Percentiles rank a stretch among this genome's conserved stretches.
These are phyloP conservation scores for Pristiophorus japonicus DNA, from an alignment of 2,113 vertebrate species.

Conservation along the genomic window DNA sequence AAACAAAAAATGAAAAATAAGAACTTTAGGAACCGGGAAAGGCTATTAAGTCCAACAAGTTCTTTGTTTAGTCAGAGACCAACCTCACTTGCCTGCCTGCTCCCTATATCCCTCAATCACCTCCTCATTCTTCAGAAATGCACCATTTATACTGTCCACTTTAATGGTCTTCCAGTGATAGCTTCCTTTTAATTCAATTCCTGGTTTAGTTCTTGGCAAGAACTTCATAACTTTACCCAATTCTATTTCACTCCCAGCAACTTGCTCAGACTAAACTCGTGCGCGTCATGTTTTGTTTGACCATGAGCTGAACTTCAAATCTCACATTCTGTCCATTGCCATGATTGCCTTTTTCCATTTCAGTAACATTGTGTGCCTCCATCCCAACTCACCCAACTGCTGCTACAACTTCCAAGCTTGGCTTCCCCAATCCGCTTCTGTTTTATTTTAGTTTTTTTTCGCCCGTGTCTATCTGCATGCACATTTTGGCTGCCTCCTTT, in stretches of 20 bases:
- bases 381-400: not conserved
- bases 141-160: not conserved
- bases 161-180: not conserved
- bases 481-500: too few species aligned
- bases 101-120: not conserved
- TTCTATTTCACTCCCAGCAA: not conserved
- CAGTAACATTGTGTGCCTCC: not conserved
- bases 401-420: not conserved
- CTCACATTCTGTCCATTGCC: not conserved
- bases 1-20: constrained; percentile 39
- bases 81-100: not conserved
- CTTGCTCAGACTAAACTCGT: not conserved
- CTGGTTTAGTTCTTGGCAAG: not conserved
- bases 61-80: not conserved
- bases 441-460: too few species aligned
- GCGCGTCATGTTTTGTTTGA: not conserved
- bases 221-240: not conserved
- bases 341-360: not conserved
- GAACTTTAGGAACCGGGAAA: not conserved
- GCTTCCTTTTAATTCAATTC: not conserved
- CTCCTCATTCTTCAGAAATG: not conserved
- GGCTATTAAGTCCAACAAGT: too few species aligned
- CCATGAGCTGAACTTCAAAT: not conserved
- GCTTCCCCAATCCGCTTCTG: not conserved
- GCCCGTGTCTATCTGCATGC: too few species aligned